Conservation (phyloP, 2,888 invertebrate genomes). For the Stramonita haemastoma region DNA sequence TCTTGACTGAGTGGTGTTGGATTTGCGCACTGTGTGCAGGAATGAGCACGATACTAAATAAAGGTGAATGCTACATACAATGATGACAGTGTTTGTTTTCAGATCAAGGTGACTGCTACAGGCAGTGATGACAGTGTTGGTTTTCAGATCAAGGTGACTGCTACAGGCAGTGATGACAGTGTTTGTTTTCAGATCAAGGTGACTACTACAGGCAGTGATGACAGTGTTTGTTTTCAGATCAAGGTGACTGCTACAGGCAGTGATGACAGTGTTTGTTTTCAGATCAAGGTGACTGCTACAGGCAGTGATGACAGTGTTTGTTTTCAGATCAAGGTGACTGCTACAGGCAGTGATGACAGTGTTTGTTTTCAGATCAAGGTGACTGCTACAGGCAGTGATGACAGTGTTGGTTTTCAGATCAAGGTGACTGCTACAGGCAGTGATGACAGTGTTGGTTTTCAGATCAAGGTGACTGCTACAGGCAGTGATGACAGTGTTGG, state of each 20-base stretch:
- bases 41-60: no score
- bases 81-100: conserved; percentile 66
- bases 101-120: no score
- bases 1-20: no score
- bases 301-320: background rate
- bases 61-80: no score
- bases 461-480: no score
- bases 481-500: no score
- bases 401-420: conserved; percentile 77
- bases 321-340: conserved; percentile 81
- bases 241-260: no score
- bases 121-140: background rate
- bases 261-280: conserved; percentile 66
- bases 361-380: conserved; percentile 80
- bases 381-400: no score
- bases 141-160: conserved; percentile 81
- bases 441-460: conserved; percentile 66
- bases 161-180: background rate
- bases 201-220: no score
- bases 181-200: conserved; percentile 80
- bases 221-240: conserved; percentile 77
- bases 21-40: no score
- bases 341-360: background rate
- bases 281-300: no score
- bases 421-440: no score